Conservation (phyloP, 1,140 invertebrate species). For the Papilio xuthus region DNA sequence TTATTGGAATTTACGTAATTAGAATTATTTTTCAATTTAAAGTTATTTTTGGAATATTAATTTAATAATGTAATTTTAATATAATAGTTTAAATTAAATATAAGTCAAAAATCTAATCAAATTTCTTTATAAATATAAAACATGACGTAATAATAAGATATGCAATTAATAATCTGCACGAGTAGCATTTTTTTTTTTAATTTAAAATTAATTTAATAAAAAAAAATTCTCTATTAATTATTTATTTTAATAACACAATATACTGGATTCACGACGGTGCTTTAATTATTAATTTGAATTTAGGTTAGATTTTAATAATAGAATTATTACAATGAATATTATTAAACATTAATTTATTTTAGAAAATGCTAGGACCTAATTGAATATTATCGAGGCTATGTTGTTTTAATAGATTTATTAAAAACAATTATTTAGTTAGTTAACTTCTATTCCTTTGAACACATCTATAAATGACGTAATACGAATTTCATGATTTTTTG, state of each 20-base stretch:
- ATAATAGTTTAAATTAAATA: background rate
- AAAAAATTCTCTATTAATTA: background rate
- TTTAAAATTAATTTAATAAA: background rate
- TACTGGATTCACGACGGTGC: constrained; percentile 34
- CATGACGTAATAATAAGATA: background rate
- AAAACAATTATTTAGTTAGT: background rate
- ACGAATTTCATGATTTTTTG: too few species aligned
- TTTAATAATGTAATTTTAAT: background rate
- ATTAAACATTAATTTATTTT: background rate
- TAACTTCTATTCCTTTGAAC: background rate
- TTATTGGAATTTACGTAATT: background rate
- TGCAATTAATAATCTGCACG: background rate
- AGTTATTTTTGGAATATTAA: background rate
- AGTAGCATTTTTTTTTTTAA: background rate
- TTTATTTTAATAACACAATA: background rate
- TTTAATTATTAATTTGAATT: constrained; percentile 19
- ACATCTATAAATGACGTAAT: too few species aligned
- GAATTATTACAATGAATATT: background rate
- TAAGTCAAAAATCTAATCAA: background rate
- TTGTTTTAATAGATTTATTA: background rate
- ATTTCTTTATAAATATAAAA: background rate
- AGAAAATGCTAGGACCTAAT: background rate
- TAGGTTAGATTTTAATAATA: constrained; percentile 4
- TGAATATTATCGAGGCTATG: background rate
- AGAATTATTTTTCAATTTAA: background rate